Percentiles rank a stretch among this genome's conserved stretches.
Conservation (phyloP, 2,888 invertebrate genomes). For the Andrena bicolor region DNA sequence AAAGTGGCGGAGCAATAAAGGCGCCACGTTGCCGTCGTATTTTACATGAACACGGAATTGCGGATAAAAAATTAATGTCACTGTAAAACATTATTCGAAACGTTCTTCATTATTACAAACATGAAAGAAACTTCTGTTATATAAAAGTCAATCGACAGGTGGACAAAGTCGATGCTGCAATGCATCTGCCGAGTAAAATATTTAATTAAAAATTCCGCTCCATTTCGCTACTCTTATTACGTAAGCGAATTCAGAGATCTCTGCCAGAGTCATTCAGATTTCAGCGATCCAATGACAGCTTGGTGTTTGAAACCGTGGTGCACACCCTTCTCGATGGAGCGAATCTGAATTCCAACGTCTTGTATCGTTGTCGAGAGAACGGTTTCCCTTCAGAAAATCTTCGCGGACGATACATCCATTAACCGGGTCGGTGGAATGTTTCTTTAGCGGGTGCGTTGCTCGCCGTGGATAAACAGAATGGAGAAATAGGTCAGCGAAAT, state of each 20-base stretch:
- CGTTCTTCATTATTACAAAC: no score
- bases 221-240: not conserved
- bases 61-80: no score
- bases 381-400: not conserved
- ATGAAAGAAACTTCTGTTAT: no score
- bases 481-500: constrained; percentile 18
- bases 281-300: not conserved
- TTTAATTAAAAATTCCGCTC: no score
- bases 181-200: no score
- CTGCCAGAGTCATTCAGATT: not conserved
- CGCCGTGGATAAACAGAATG: not conserved
- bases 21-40: not conserved
- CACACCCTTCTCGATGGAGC: not conserved
- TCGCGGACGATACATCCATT: not conserved
- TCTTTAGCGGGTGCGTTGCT: not conserved
- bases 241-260: not conserved
- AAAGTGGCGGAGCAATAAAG: not conserved
- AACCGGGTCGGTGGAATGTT: not conserved
- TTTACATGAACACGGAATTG: not conserved
- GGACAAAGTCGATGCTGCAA: no score
- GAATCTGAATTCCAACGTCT: not conserved
- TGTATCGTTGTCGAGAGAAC: not conserved
- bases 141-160: no score
- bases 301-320: not conserved
- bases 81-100: no score